A percentile compares a stretch with the other conserved stretches of the same genome.
These are phyloP conservation scores for Cichlasoma orientale DNA, from an alignment of 2,797 vertebrate genomes.

Conservation along the genomic window DNA sequence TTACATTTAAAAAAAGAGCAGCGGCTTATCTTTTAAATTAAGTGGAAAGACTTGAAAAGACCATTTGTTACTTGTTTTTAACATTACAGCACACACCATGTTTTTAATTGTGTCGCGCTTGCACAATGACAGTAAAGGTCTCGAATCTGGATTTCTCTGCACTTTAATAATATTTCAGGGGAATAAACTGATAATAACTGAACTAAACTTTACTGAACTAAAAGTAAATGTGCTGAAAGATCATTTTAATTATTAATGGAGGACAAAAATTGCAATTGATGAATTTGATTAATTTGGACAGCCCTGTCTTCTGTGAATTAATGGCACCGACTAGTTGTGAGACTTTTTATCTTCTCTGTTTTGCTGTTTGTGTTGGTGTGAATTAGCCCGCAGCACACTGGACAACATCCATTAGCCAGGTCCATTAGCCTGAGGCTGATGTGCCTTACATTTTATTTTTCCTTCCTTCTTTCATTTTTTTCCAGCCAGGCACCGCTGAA, in stretches of 20 bases:
- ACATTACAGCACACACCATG: background rate
- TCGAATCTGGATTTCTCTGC: background rate
- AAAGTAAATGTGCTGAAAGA: background rate
- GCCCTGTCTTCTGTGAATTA: background rate
- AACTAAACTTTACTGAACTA: background rate
- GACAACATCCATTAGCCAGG: conserved; percentile 44
- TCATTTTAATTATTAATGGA: background rate
- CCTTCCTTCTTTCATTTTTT: conserved; percentile 38
- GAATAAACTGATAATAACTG: background rate
- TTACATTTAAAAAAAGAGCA: background rate
- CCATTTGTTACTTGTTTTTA: background rate
- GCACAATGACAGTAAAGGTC: background rate
- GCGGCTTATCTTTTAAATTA: background rate
- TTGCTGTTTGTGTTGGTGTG: conserved; percentile 2
- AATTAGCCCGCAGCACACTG: conserved; percentile 5
- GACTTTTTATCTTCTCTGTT: background rate
- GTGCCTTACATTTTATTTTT: conserved; percentile 30
- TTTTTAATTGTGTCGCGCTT: background rate
- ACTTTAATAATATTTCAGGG: background rate
- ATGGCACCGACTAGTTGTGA: background rate
- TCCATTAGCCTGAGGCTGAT: conserved; percentile 25
- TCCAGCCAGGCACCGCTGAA: conserved; percentile 14
- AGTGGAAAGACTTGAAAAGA: background rate
- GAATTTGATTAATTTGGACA: background rate
- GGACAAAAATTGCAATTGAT: background rate